Base-by-base conservation (phyloP, 2,888 invertebrate genomes). In the Hydropsyche betteni region DNA sequence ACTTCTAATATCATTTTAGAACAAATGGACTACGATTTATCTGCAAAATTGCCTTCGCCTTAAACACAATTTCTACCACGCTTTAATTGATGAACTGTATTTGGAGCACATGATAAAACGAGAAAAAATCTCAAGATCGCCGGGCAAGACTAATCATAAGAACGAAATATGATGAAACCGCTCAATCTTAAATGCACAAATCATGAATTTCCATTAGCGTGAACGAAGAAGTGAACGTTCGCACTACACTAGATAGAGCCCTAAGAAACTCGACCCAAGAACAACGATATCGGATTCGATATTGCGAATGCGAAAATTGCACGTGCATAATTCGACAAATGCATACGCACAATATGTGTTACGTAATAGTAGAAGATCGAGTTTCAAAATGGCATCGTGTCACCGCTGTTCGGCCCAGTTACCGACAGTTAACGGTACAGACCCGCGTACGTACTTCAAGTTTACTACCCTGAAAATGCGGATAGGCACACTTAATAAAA, bases 391-490 rank as follows among this genome's bases (percentile, higher is more conserved):
- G 50, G 55, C 55, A 55, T 72, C 70, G 58, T 52, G 58, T 72
- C 72, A 72, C 72, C 72, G 72, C 72, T 72, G 72, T 72, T 72
- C 61, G 72, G 36, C 72, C 72, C 58, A 72, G 72, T 72, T 58
- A 72, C 58, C 38, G 44, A 33, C 10, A 4, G 38, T 72, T 72
- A 72, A 72, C 72, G 72, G 72, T 72, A 72, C 12, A 58, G 72
- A 38, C 36, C 58, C 50, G 72, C 72, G 38, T 72, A 14, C 72
- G 64, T 10, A 36, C 6, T 6, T 12, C 64, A 33, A 36, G 36
- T 64, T 64, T 44, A 44, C 34, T 7, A 64, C 34, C 64, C 64
- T 64, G 64, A 64, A 55, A 1, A 33, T 12, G 64, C 64, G 64
- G 64, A 64, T 64, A 64, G 64, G 34, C 64, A 64, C 64, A 64